phyloP scores from a whole-genome alignment of 2,888 invertebrate genomes.

The Coenonympha glycerion region DNA sequence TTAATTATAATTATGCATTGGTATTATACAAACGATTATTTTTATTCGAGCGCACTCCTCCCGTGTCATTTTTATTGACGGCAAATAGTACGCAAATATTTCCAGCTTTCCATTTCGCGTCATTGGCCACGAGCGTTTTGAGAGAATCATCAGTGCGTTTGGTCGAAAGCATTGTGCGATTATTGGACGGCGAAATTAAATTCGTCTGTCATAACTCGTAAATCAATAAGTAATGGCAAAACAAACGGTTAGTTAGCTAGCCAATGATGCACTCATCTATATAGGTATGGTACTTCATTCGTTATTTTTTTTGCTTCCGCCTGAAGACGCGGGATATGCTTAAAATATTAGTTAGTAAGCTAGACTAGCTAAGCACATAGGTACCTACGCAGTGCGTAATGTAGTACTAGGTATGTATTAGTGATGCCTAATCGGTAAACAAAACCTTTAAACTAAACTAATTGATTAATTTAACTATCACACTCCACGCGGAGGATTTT shows the following conservation, averaged over 20 bases:
- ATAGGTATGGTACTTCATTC: neutral
- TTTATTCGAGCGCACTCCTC: constrained; percentile 20
- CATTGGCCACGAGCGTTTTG: constrained; percentile 22
- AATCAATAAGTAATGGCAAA: constrained; percentile 24
- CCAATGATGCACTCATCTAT: neutral
- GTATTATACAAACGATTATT: constrained; percentile 17
- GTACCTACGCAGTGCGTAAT: no score
- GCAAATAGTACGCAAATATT: constrained; percentile 9
- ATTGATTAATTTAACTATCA: no score
- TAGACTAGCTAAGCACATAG: no score
- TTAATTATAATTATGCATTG: constrained; percentile 25
- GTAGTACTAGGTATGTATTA: no score
- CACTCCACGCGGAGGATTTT: no score
- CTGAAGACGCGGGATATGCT: no score
- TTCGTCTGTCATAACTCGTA: constrained; percentile 25
- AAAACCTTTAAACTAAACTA: no score
- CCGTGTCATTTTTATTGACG: constrained; percentile 16
- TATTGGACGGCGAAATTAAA: constrained; percentile 27
- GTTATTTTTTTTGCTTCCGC: no score
- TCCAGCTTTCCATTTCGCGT: constrained; percentile 23
- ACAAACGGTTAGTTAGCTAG: constrained; percentile 10
- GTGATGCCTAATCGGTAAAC: no score
- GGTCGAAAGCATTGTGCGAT: constrained; percentile 19
- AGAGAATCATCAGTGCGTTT: constrained; percentile 19
- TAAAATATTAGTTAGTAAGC: no score